A percentile compares a stretch with the other conserved stretches of the same genome.
Conservation (phyloP, 2,113 vertebrate species). For the Terrapene triunguis region DNA sequence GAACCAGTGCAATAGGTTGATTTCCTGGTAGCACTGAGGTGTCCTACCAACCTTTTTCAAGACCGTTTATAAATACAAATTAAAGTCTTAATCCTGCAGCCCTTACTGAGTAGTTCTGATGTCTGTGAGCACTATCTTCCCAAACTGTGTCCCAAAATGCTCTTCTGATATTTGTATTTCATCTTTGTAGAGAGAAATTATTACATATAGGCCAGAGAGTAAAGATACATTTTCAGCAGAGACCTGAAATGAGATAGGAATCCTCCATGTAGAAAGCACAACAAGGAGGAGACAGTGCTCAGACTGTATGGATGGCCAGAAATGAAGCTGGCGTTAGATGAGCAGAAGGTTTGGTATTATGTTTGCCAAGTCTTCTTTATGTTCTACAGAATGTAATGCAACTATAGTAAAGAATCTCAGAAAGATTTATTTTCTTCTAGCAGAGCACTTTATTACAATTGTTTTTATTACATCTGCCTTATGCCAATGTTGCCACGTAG, state of each 20-base stretch:
- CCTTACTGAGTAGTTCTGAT: background rate
- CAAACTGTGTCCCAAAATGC: background rate
- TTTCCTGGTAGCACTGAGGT: background rate
- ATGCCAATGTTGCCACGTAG: background rate
- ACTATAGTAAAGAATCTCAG: fast-evolving
- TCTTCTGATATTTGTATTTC: background rate
- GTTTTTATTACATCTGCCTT: no score
- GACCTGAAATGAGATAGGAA: background rate
- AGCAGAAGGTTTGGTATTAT: fast-evolving
- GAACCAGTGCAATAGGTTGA: background rate
- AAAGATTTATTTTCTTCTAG: background rate
- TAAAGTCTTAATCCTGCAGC: background rate
- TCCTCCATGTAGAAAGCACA: background rate
- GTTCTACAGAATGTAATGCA: background rate
- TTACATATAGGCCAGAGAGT: background rate
- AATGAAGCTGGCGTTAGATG: background rate
- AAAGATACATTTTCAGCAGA: background rate
- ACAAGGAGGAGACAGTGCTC: background rate
- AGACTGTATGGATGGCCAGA: background rate
- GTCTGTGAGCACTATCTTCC: background rate
- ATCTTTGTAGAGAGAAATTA: background rate
- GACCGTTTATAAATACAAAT: background rate
- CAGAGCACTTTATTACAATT: background rate
- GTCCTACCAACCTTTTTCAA: background rate
- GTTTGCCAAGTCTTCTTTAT: background rate